These are phyloP conservation scores for Panonychus citri DNA, from an alignment of 1,140 invertebrate species.

Conservation along the genomic window DNA sequence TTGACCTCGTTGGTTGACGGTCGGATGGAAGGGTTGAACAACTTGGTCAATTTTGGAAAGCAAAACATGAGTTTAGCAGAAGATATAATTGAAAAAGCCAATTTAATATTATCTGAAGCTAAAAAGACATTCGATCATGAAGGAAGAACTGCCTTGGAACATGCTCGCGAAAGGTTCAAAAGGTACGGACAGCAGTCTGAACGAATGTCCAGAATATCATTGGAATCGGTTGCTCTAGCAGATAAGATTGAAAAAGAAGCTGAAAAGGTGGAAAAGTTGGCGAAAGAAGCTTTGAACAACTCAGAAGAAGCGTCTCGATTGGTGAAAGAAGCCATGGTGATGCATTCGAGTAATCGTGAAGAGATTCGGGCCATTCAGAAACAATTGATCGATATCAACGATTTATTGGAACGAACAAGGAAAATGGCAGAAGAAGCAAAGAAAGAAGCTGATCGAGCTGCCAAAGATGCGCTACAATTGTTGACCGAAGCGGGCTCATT, in stretches of 20 bases:
- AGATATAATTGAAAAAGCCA: slow-evolving; percentile 42
- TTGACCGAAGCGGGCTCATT: slow-evolving; percentile 48
- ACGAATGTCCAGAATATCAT: slow-evolving; percentile 68
- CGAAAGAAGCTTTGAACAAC: slow-evolving; percentile 53
- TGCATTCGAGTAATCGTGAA: slow-evolving; percentile 36
- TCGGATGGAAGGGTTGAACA: slow-evolving; percentile 23
- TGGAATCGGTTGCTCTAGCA: slow-evolving; percentile 52
- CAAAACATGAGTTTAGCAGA: slow-evolving; percentile 45
- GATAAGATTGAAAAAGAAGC: slow-evolving; percentile 50
- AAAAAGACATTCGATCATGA: slow-evolving; percentile 51
- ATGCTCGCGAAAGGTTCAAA: slow-evolving; percentile 52
- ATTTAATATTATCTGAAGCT: slow-evolving; percentile 41
- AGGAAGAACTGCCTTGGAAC: slow-evolving; percentile 44
- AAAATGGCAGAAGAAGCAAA: slow-evolving; percentile 43
- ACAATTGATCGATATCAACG: slow-evolving; percentile 26
- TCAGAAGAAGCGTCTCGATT: slow-evolving; percentile 53
- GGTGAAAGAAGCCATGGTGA: slow-evolving; percentile 49
- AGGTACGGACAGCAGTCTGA: slow-evolving; percentile 71
- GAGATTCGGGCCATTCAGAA: slow-evolving; percentile 34
- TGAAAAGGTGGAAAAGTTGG: slow-evolving; percentile 44
- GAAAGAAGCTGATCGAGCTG: slow-evolving; percentile 41
- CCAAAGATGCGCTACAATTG: slow-evolving; percentile 50
- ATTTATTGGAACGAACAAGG: slow-evolving; percentile 30
- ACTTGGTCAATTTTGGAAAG: slow-evolving; percentile 6
- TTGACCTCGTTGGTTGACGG: slow-evolving; percentile 18